Base-by-base conservation (phyloP, 2,888 invertebrate species). In the Mythimna pallens region DNA sequence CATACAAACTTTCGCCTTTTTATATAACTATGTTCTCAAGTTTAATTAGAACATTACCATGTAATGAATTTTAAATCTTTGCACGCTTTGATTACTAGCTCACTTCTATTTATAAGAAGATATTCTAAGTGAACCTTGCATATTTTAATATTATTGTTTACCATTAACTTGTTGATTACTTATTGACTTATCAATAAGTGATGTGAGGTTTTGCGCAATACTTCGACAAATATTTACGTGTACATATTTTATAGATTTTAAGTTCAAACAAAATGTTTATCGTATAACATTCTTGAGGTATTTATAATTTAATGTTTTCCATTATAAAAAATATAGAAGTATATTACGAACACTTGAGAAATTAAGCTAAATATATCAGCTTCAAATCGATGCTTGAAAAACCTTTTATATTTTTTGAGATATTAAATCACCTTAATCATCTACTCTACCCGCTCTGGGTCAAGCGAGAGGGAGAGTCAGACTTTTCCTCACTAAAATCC, bases 161-260 rank as follows among this genome's bases (percentile, higher is more conserved):
- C 36, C 62, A 73, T 70, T 77, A 40, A 70, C 67, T 80, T 58
- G 50, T 36, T 80, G 73, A 80, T 78, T 73, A 70, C 5, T 70
- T 63, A 76, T 30, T 54, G 25, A 57, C 9, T 12, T 68, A 65
- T 80, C 40, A 71, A 52, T 54, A 52, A 52, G 12, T 78, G 9
- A 63, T 62, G 65, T 63, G 10, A 59, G 30, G 40, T 54, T 66
- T 50, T 55, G n/a, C 34, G 34, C 65, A 68, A 62, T 57, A 25
- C 73, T 58, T 69, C n/a, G 7, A 62, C 12, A 59, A 52, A 74
- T 4, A 65, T 79, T 65, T 20, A 58, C 47, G 50, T 66, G 58
- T 0, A 20, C 34, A 43, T 55, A 65, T 59, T 63, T 66, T 52
- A 59, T 71, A 64, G 14, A 74, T 54, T 20, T 58, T 25, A 50